Evolutionary conservation across 1,140 invertebrate species (phyloP).

Genomic region (Stegodyphus mimosarum): DNA sequence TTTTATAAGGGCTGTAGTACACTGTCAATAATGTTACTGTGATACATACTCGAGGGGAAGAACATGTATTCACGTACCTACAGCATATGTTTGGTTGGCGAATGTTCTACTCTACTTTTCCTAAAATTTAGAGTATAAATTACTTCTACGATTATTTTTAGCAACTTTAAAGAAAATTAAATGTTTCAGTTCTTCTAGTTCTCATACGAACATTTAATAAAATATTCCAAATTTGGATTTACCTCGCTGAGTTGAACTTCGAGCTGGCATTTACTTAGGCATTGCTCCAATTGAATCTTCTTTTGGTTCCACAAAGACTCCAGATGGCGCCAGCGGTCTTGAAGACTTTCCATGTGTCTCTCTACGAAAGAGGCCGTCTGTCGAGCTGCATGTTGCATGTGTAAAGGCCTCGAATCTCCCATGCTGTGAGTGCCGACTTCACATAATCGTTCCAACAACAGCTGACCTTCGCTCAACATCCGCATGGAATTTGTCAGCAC

Average conservation of each 20-base stretch:
- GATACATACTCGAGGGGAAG: too few species aligned
- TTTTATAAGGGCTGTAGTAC: too few species aligned
- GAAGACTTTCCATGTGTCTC: slow-evolving; percentile 80
- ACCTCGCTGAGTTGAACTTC: slow-evolving; percentile 78
- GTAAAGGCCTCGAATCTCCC: slow-evolving; percentile 79
- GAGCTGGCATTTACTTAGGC: slow-evolving; percentile 80
- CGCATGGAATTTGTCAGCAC: slow-evolving; percentile 82
- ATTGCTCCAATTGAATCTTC: slow-evolving; percentile 78
- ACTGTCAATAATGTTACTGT: too few species aligned
- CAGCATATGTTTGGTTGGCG: too few species aligned
- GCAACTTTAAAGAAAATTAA: too few species aligned
- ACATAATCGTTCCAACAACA: slow-evolving; percentile 77
- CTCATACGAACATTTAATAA: too few species aligned
- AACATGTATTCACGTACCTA: too few species aligned
- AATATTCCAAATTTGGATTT: slow-evolving; percentile 57
- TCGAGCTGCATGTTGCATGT: slow-evolving; percentile 75
- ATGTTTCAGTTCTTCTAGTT: too few species aligned
- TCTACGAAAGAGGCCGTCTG: slow-evolving; percentile 76
- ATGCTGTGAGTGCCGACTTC: slow-evolving; percentile 75
- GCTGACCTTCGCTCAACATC: slow-evolving; percentile 82
- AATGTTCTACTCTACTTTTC: too few species aligned
- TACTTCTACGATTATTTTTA: too few species aligned
- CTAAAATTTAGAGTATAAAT: too few species aligned
- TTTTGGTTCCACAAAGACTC: slow-evolving; percentile 79
- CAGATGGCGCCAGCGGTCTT: slow-evolving; percentile 79